These are phyloP conservation scores for Blennius ocellaris DNA, from an alignment of 2,113 vertebrate genomes.

Conservation along the genomic window DNA sequence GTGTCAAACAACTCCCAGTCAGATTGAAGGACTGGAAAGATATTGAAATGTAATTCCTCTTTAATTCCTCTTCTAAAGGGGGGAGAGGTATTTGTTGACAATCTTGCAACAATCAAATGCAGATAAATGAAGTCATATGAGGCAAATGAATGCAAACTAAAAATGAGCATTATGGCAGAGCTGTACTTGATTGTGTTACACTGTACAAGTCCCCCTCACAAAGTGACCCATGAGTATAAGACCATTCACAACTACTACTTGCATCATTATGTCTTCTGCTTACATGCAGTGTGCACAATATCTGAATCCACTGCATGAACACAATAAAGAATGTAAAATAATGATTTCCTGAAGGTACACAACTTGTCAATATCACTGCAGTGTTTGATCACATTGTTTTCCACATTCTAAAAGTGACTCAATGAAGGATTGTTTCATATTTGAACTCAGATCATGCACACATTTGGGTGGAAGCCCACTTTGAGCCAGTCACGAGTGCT, in stretches of 20 bases:
- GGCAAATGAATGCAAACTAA: no score
- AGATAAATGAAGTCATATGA: no score
- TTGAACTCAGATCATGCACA: not conserved
- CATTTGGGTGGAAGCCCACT: not conserved
- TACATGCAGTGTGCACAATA: not conserved
- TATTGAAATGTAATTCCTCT: no score
- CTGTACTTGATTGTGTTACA: no score
- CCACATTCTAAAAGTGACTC: not conserved
- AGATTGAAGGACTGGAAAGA: no score
- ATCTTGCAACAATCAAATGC: no score
- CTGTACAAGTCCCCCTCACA: no score
- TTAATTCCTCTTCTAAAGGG: no score
- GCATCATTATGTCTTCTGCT: constrained; percentile 1
- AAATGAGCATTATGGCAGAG: no score
- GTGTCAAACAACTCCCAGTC: no score
- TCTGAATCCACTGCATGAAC: not conserved
- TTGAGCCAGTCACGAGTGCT: not conserved
- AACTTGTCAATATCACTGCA: not conserved
- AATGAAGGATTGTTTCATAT: not conserved
- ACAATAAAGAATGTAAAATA: constrained; percentile 11
- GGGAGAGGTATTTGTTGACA: no score
- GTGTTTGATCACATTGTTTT: not conserved
- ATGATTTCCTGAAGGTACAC: not conserved
- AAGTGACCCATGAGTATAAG: constrained; percentile 1
- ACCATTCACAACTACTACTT: constrained; percentile 39